Base-by-base conservation (phyloP, 2,113 vertebrate species). In the Podarcis muralis region DNA sequence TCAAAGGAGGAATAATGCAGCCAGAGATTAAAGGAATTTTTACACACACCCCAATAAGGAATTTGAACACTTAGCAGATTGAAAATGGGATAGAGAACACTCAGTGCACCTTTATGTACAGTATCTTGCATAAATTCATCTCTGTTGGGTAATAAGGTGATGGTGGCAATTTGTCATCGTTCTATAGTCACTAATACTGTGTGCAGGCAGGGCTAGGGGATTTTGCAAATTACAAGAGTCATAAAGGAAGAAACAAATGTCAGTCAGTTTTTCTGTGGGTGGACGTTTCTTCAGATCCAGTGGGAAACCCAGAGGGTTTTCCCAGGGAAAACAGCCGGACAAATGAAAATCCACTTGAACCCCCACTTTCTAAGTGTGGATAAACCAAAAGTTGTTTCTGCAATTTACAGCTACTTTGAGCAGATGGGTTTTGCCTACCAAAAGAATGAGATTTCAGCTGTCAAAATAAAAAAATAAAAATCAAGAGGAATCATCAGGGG, bases 381-480 rank as follows among this genome's bases (percentile, higher is more conserved):
- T 48, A 48, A 48, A 48, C 48, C 48, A 48, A 48, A 48, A 48
- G 48, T 84, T 0, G 0, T 6, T 76, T 84, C 57, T 32, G 3
- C 43, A 53, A 59, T 35, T 6, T 78, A 12, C 23, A 89, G 5
- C 65, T 84, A 85, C 48, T 71, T 59, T 35, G 2, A 43, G 72
- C 72, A 87, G 89, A 37, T 40, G 76, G 35, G 32, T 20, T 8
- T 71, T 48, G 92, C 78, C 48, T 53, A 87, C 75, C 86, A 72
- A 0, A 93, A 91, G 53, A 90, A 93, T 5, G 48, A 69, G 81
- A 89, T 92, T 82, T 94, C 80, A 43, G 1, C 68, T 91, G 12
- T 62, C 57, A 0, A 0, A 85, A 18, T 20, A 62, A 62, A 62
- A 16, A 15, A 62, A 62, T 62, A 15, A 92, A 80, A n/a, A 76